Evolutionary conservation across 2,888 invertebrate genomes (phyloP).

Genomic region (Carpatolechia fugitivella): DNA sequence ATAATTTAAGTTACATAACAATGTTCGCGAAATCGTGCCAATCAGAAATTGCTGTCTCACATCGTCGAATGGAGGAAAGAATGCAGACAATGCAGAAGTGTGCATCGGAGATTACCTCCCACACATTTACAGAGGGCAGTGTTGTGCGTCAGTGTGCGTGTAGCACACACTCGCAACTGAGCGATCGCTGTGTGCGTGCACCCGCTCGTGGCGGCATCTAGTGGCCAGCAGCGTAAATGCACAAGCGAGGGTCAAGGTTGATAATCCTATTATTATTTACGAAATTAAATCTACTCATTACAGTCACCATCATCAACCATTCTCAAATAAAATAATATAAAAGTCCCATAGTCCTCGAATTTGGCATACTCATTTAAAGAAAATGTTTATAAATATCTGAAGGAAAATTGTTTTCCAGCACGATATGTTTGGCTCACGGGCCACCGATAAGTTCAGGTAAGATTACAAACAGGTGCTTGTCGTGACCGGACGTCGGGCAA

Average conservation of each 20-base stretch:
- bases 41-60: constrained; percentile 37
- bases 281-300: constrained; percentile 43
- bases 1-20: neutral
- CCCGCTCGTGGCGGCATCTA: constrained; percentile 59
- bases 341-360: constrained; percentile 24
- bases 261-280: constrained; percentile 68
- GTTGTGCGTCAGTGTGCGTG: constrained; percentile 44
- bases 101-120: constrained; percentile 43
- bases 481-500: constrained; percentile 51
- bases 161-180: constrained; percentile 41
- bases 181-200: constrained; percentile 41
- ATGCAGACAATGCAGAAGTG: constrained; percentile 43
- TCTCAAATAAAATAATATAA: constrained; percentile 23
- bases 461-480: constrained; percentile 64
- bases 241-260: constrained; percentile 64
- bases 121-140: constrained; percentile 31
- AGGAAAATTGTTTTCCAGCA: constrained; percentile 55
- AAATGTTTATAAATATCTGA: constrained; percentile 64
- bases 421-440: constrained; percentile 45
- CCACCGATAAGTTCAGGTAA: constrained; percentile 59
- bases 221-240: constrained; percentile 41
- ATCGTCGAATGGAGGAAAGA: constrained; percentile 44
- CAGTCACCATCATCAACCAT: constrained; percentile 25
- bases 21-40: constrained; percentile 35
- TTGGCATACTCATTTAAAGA: constrained; percentile 19